Base-by-base conservation (phyloP, 2,113 vertebrate genomes). In the Lycaon pictus region DNA sequence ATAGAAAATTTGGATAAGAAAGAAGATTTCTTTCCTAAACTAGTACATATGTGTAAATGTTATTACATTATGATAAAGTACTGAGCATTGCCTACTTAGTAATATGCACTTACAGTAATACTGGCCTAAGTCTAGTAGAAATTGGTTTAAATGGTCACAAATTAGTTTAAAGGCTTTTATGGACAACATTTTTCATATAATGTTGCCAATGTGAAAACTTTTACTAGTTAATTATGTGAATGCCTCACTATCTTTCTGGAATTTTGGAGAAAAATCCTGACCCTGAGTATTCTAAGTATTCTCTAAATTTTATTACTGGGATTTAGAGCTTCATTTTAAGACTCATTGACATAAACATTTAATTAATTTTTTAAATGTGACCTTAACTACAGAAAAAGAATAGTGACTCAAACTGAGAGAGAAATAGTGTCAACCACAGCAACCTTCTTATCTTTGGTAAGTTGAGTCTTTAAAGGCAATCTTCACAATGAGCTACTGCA, bases 281-380 rank as follows among this genome's bases (percentile, higher is more conserved):
- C 37, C 58, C 72, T 56, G 13, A n/a, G 11, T 88, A 17, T 79
- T 56, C 3, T 32, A 37, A 51, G 3, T 55, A 15, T 93, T 96
- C n/a, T 63, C 85, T 86, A 86, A 94, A 23, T 53, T 95, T 94
- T 81, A 82, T 87, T 76, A 83, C 60, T 90, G 25, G 7, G 29
- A 72, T 65, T 88, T 87, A 95, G 62, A 95, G 27, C 32, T 87
- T 63, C 9, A 63, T 87, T 65, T 60, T 51, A 43, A 94, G 32
- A 65, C 32, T 90, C 15, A 19, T 2, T 7, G 6, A 92, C 58
- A 76, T 71, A 29, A 71, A 63, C 35, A 63, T n/a, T 84, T 76
- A 97, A 88, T 81, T 88, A 95, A 76, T 81, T 87, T 88, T 63
- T 71, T 51, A 85, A 81, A 23, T 69, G 58, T 92, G 53, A 91